phyloP scores from a whole-genome alignment of 2,797 vertebrate species.

The Tinamus major region DNA sequence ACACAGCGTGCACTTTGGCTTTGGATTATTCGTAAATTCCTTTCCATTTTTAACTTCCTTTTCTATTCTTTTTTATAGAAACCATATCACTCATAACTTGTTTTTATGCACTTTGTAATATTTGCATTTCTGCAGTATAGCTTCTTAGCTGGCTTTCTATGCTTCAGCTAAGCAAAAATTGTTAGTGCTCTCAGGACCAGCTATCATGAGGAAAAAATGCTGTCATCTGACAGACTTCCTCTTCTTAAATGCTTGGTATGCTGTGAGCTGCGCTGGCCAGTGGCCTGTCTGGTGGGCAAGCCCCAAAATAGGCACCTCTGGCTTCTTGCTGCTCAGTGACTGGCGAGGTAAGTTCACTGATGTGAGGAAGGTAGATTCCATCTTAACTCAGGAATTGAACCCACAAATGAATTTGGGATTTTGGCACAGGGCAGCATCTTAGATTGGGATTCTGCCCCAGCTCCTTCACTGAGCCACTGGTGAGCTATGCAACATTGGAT shows the following conservation, averaged over 20 bases:
- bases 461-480: background rate
- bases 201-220: background rate
- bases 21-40: background rate
- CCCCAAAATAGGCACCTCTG: background rate
- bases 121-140: background rate
- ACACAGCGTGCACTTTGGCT: background rate
- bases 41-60: background rate
- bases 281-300: background rate
- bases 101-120: too few relatives aligned
- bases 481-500: background rate
- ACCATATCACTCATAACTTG: background rate
- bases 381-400: too few relatives aligned
- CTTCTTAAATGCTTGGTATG: background rate
- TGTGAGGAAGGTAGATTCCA: background rate
- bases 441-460: background rate
- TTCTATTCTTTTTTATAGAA: background rate
- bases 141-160: background rate
- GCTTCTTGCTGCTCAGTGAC: background rate
- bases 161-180: background rate
- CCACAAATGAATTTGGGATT: background rate
- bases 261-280: too few relatives aligned
- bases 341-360: background rate
- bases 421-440: background rate
- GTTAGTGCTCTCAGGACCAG: background rate
- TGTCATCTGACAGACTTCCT: background rate